Base-by-base conservation (phyloP, 2,113 vertebrate genomes). In the Aegotheles bennettii region DNA sequence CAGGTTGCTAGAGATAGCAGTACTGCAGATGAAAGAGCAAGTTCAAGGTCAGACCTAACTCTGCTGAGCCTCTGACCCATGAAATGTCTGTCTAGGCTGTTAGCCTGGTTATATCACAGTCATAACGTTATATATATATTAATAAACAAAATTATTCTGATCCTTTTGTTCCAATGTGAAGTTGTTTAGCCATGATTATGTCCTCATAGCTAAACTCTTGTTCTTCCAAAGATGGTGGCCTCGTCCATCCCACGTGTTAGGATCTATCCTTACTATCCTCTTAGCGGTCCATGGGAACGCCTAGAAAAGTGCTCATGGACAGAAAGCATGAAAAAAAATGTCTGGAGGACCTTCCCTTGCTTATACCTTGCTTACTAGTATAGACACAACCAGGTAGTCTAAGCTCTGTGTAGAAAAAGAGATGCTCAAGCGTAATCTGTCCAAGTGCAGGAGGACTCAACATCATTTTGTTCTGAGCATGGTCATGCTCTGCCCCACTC, bases 1-100 rank as follows among this genome's bases (percentile, higher is more conserved):
- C 0, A 4, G 13, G 11, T 43, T 1, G 0, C 13, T 0, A 3
- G 10, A 33, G 29, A 16, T 43, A 28, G 1, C 35, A 45, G 29
- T 16, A 24, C 26, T 20, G 38, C 50, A 35, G 40, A 16, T 26
- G 38, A 43, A 45, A 38, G 43, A 35, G 8, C 26, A 48, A 59
- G 24, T 29, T 50, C 31, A 28, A n/a, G 50, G 31, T 63, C 50
- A 50, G 35, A 35, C 8, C 35, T 74, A 21, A 38, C 43, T 20
- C 7, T 47, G 48, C 43, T 45, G 38, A 78, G 26, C 28, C 26
- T 67, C 38, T 26, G 24, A n/a, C 36, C 28, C 61, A 57, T 29
- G 8, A 28, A 36, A 29, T 23, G 9, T 33, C 36, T 63, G 9
- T 29, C 48, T 21, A n/a, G 25, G 18, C 18, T 36, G 8, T 50